phyloP scores from a whole-genome alignment of 2,113 vertebrate genomes.

The Fulica atra region DNA sequence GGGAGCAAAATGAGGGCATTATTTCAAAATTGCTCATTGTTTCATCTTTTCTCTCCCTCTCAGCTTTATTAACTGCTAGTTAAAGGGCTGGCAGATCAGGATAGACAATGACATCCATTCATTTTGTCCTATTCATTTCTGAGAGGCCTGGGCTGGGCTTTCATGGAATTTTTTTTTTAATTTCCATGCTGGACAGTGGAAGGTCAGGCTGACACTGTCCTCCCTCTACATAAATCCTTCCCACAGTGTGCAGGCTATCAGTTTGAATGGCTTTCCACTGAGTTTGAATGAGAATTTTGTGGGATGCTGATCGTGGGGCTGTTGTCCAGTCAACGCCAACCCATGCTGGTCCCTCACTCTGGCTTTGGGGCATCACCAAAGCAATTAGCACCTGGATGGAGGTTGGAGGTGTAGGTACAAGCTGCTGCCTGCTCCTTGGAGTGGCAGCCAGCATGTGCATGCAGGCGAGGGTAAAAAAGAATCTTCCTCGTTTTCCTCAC shows the following conservation, averaged over 20 bases:
- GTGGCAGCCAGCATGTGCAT: not conserved
- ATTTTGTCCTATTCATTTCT: slow-evolving; percentile 19
- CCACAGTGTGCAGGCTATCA: not conserved
- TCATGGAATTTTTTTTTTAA: not conserved
- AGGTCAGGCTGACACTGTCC: slow-evolving; percentile 25
- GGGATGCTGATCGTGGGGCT: not conserved
- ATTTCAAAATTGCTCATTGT: not conserved
- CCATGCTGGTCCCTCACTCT: not conserved
- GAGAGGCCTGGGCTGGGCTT: slow-evolving; percentile 13
- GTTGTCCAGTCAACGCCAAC: fast-evolving
- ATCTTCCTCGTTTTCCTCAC: fast-evolving
- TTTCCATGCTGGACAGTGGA: not conserved
- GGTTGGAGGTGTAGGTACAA: not conserved
- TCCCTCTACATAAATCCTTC: not conserved
- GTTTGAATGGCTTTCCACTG: not conserved
- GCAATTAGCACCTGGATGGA: not conserved
- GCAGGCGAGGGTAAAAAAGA: too few species aligned
- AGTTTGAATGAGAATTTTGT: not conserved
- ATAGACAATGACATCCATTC: slow-evolving; percentile 62
- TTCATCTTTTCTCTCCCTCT: not conserved
- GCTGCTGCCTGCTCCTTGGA: not conserved
- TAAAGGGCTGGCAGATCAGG: not conserved
- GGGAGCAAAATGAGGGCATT: not conserved
- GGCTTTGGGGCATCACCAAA: not conserved
- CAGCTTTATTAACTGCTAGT: not conserved